Conservation (phyloP, 1,140 invertebrate species). For the Brachionus rubens region DNA sequence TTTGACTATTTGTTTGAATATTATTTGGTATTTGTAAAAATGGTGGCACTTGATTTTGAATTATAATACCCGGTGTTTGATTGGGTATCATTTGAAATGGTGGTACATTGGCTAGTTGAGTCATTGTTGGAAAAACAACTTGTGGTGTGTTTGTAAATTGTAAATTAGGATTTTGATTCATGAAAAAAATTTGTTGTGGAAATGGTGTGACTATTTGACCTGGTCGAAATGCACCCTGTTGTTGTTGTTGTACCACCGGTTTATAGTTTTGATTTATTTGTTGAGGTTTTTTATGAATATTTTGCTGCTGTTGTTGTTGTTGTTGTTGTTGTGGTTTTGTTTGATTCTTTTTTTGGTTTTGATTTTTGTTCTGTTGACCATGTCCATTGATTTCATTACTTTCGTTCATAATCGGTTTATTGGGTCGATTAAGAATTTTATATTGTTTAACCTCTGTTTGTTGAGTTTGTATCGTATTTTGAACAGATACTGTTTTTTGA, state of each 20-base stretch:
- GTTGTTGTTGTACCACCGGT: too few species aligned
- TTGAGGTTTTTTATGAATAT: too few species aligned
- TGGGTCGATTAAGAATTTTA: conserved; percentile 7
- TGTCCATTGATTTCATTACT: not conserved
- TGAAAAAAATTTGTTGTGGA: too few species aligned
- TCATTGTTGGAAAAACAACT: not conserved
- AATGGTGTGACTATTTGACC: too few species aligned
- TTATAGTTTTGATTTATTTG: too few species aligned
- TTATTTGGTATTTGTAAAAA: conserved; percentile 17
- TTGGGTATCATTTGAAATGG: not conserved
- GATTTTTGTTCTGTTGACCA: too few species aligned
- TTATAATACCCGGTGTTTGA: not conserved
- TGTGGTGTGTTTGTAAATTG: not conserved
- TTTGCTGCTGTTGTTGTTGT: too few species aligned
- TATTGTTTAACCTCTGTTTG: not conserved
- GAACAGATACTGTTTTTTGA: not conserved
- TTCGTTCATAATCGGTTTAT: not conserved
- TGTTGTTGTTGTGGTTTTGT: too few species aligned
- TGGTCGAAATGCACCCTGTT: too few species aligned
- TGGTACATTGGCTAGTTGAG: not conserved
- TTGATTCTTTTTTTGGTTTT: too few species aligned
- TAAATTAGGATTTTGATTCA: too few species aligned
- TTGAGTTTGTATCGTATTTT: not conserved
- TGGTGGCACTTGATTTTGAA: not conserved
- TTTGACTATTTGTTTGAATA: not conserved